Base-by-base conservation (phyloP, 2,888 invertebrate genomes). In the Sylvicola cinctus region DNA sequence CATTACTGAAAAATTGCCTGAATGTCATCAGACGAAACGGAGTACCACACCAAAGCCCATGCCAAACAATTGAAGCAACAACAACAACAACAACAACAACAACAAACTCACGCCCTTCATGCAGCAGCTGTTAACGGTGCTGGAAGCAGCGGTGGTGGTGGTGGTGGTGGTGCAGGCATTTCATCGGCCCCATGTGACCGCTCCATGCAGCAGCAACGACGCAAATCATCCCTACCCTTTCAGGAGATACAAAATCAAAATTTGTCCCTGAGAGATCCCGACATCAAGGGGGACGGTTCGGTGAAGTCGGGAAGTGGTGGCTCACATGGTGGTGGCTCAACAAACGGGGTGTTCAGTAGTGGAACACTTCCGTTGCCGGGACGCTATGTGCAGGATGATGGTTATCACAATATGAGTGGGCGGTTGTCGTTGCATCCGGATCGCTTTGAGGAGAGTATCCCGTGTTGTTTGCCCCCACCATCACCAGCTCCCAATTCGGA, bases 401-500 rank as follows among this genome's bases (percentile, higher is more conserved):
- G 37, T n/a, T 42, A 41, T 25, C 42, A 41, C 29, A 41, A 43
- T 20, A 41, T 43, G 35, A 41, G 43, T 15, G 43, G 43, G 3
- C 46, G 49, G 8, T 35, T 47, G 3, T 47, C 47, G 8, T 43
- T 47, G 17, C 46, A 47, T 34, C 41, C 45, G 8, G 50, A 42
- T 40, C 46, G 46, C 26, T 51, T 45, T 39, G 55, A 57, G 25
- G 52, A 58, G 33, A 38, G 44, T 1, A 40, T 47, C 8, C 43
- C 46, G 11, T 51, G 53, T 29, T 52, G 54, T 31, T 38, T 54
- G 25, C 55, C 58, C 2, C 58, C 58, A 7, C 58, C 58, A 8
- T 58, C 58, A 3, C 58, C 58, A 11, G 58, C 58, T 3, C 58
- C 58, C 5, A 56, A 51, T 29, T 54, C 47, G 38, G 58, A 58